Conservation (phyloP, 37 sponge, comb jelly and placozoan genomes). For the Hormiphora californensis region DNA sequence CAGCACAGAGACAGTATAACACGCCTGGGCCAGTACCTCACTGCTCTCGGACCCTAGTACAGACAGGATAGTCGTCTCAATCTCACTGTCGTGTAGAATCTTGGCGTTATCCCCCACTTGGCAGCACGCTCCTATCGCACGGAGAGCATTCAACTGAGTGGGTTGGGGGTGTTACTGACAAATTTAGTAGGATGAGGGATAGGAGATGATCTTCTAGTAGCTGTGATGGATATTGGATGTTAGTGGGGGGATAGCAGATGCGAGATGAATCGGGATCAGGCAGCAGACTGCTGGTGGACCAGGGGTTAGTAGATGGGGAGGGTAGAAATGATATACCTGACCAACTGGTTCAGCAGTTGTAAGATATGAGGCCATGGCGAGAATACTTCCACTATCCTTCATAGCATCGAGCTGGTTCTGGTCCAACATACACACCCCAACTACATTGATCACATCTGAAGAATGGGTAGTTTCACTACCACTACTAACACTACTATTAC, state of each 20-base stretch:
- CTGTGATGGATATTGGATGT: too few species aligned
- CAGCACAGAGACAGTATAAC: neutral
- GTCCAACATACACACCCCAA: constrained; percentile 13
- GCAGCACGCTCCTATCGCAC: neutral
- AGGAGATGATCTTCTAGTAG: too few species aligned
- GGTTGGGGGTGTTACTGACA: too few species aligned
- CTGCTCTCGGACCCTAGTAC: neutral
- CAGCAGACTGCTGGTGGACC: too few species aligned
- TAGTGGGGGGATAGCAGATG: too few species aligned
- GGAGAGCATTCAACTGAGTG: constrained; percentile 15
- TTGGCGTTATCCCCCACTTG: neutral
- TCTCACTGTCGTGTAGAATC: constrained; percentile 20
- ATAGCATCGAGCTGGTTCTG: constrained; percentile 1
- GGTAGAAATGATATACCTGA: neutral
- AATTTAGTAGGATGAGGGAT: too few species aligned
- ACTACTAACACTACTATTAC: too few species aligned
- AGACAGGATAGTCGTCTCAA: neutral
- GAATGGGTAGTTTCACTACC: too few species aligned
- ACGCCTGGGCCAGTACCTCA: constrained; percentile 1
- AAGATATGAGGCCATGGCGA: neutral
- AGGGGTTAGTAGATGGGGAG: too few species aligned
- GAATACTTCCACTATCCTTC: constrained; percentile 10
- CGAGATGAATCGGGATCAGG: too few species aligned
- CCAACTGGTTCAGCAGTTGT: neutral
- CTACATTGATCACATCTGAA: neutral